phyloP scores from a whole-genome alignment of 1,140 invertebrate species.

The Apis cerana region DNA sequence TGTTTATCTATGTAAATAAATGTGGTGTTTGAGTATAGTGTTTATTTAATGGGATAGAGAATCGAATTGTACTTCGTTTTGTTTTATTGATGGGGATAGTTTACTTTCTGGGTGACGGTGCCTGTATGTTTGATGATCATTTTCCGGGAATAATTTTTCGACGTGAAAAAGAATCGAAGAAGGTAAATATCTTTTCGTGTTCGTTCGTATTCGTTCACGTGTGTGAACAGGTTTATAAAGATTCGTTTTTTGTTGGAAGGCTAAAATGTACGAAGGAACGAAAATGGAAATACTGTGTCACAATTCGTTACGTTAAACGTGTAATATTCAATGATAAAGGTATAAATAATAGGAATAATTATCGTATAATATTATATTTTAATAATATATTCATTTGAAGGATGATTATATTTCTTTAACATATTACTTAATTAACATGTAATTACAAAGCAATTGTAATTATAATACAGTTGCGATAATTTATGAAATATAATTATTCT shows the following conservation, averaged over 20 bases:
- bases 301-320: background rate
- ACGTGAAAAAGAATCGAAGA: no score
- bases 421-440: background rate
- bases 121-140: background rate
- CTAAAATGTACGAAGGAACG: background rate
- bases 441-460: background rate
- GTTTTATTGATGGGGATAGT: background rate
- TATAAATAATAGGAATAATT: background rate
- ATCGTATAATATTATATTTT: background rate
- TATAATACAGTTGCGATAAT: background rate
- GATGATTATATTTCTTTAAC: background rate
- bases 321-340: background rate
- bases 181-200: no score
- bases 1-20: conserved; percentile 12
- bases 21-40: background rate
- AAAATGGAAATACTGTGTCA: background rate
- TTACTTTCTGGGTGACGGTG: no score
- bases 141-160: no score
- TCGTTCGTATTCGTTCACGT: no score
- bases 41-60: background rate
- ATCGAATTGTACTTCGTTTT: background rate
- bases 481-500: background rate
- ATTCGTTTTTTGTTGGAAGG: no score
- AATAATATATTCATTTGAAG: background rate
- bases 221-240: no score